A percentile compares a stretch with the other conserved stretches of the same genome.
phyloP scores from a whole-genome alignment of 2,113 vertebrate genomes.

The Triplophysa dalaica region DNA sequence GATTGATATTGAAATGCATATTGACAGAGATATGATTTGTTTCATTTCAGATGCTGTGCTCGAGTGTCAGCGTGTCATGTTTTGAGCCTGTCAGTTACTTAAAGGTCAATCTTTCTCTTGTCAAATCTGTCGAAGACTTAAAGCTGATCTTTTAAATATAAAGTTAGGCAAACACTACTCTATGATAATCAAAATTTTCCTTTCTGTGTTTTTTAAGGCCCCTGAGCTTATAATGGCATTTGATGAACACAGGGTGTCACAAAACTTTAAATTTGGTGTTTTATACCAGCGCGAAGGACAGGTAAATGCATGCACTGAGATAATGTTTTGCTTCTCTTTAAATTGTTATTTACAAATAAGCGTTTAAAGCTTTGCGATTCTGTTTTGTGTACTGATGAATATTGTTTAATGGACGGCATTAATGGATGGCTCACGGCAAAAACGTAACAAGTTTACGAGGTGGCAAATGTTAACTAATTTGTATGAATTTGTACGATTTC shows the following conservation, averaged over 20 bases:
- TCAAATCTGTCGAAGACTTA: neutral
- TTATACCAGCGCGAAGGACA: constrained; percentile 76
- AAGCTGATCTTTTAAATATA: neutral
- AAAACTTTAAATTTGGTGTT: constrained; percentile 79
- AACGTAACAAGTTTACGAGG: no score
- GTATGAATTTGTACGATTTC: no score
- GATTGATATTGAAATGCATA: neutral
- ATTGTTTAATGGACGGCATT: no score
- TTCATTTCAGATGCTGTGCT: constrained; percentile 78
- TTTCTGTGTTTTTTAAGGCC: constrained; percentile 61
- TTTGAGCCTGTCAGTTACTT: constrained; percentile 86
- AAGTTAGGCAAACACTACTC: neutral
- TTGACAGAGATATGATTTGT: neutral
- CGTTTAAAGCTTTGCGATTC: no score
- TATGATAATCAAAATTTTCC: neutral
- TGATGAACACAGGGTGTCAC: constrained; percentile 77
- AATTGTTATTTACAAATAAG: no score
- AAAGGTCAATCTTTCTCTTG: constrained; percentile 73
- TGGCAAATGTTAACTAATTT: no score
- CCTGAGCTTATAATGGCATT: constrained; percentile 75
- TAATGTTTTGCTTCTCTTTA: neutral
- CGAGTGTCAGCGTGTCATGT: constrained; percentile 78
- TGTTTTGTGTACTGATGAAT: no score
- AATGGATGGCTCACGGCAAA: no score
- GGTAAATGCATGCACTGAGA: constrained; percentile 53